Percentiles rank a stretch among this genome's conserved stretches.
phyloP scores from a whole-genome alignment of 2,113 vertebrate species.

The Onychostoma macrolepis region DNA sequence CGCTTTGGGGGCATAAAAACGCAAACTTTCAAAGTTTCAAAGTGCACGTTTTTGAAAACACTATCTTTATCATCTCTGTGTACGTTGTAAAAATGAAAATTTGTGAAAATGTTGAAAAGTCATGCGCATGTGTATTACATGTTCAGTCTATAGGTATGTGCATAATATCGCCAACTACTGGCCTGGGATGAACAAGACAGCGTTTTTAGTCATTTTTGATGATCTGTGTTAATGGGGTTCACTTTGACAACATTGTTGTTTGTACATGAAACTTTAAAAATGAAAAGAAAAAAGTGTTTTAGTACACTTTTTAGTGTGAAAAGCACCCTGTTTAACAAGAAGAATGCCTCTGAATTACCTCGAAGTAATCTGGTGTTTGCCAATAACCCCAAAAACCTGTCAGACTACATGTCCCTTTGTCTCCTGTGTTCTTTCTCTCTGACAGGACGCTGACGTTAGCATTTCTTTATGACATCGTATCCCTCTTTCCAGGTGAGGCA shows the following conservation, averaged over 20 bases:
- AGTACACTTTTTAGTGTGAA: no score
- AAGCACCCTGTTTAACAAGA: not conserved
- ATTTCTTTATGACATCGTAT: conserved; percentile 58
- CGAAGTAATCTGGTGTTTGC: not conserved
- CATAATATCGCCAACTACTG: not conserved
- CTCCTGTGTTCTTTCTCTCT: not conserved
- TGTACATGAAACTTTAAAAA: not conserved
- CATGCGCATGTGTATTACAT: no score
- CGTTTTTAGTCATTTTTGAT: not conserved
- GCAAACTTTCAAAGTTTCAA: no score
- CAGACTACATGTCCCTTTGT: not conserved
- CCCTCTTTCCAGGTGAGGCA: conserved; percentile 45
- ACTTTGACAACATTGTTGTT: not conserved
- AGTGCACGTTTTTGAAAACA: no score
- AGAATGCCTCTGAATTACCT: not conserved
- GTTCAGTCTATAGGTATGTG: not conserved
- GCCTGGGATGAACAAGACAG: not conserved
- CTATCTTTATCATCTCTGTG: no score
- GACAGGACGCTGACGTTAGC: conserved; percentile 59
- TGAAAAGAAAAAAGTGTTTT: not conserved
- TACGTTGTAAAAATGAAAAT: no score
- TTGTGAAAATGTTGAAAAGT: no score
- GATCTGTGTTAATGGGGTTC: not conserved
- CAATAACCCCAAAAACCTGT: not conserved
- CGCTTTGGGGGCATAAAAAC: no score